Evolutionary conservation across 2,888 invertebrate species (phyloP).

Genomic region (Thelaira solivaga): DNA sequence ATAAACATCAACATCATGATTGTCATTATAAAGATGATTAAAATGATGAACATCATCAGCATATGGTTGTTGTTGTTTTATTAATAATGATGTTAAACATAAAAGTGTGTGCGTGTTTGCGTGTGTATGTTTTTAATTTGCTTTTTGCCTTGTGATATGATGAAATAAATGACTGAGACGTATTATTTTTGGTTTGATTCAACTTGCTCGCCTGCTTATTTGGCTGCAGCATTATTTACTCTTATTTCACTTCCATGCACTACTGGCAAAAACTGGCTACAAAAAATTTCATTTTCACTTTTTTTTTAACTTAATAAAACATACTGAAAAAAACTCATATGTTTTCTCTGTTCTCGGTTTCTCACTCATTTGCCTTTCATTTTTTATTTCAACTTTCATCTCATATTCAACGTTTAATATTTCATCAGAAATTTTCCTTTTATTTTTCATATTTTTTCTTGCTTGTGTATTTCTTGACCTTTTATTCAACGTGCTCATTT

Average conservation of each 20-base stretch:
- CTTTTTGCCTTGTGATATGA: neutral
- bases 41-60: conserved; percentile 26
- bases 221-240: conserved; percentile 16
- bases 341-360: conserved; percentile 17
- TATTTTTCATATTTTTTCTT: neutral
- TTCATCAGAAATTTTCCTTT: conserved; percentile 45
- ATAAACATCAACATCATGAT: conserved; percentile 24
- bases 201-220: neutral
- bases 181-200: neutral
- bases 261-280: conserved; percentile 24
- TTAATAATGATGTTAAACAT: conserved; percentile 39
- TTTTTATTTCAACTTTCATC: conserved; percentile 53
- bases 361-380: conserved; percentile 22
- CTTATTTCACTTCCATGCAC: neutral
- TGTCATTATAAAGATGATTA: conserved; percentile 19
- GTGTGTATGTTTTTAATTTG: conserved; percentile 15
- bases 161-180: neutral
- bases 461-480: conserved; percentile 45
- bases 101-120: conserved; percentile 16
- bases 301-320: neutral
- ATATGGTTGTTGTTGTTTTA: conserved; percentile 21
- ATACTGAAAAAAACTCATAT: neutral
- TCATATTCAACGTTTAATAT: conserved; percentile 56
- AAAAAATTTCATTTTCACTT: conserved; percentile 57
- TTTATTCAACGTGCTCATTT: conserved; percentile 30